Evolutionary conservation across 2,797 vertebrate species (phyloP).

Genomic region (Schizopygopsis pylzovi): DNA sequence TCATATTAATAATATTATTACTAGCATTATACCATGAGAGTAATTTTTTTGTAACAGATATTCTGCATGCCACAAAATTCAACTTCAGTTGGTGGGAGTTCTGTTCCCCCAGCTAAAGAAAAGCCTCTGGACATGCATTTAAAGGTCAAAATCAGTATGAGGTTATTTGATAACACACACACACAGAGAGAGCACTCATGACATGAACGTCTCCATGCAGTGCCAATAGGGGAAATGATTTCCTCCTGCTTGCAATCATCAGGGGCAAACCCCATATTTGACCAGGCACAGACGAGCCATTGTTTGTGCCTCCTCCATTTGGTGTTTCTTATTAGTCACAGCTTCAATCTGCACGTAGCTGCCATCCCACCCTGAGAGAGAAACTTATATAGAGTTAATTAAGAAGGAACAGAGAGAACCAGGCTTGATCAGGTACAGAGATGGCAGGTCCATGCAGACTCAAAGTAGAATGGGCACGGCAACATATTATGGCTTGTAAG

Average conservation of each 20-base stretch:
- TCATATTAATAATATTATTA: neutral
- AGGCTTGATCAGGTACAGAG: neutral
- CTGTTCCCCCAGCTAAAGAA: neutral
- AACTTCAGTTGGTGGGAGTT: neutral
- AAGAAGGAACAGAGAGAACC: neutral
- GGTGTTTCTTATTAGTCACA: constrained; percentile 58
- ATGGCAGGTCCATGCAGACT: neutral
- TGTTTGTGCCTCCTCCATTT: constrained; percentile 51
- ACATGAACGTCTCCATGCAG: constrained; percentile 15
- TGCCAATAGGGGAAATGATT: constrained; percentile 46
- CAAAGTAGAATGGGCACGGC: neutral
- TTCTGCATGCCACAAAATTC: neutral
- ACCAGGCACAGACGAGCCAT: constrained; percentile 50
- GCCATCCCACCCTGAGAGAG: constrained; percentile 26
- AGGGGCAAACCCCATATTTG: constrained; percentile 40
- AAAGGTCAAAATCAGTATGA: constrained; percentile 28
- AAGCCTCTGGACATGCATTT: constrained; percentile 13
- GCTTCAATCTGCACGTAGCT: constrained; percentile 24
- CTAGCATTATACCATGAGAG: neutral
- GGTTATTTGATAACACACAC: constrained; percentile 40
- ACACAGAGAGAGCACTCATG: constrained; percentile 1
- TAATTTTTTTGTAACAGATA: neutral
- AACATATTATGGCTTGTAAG: neutral
- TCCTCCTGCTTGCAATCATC: constrained; percentile 54
- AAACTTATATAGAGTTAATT: neutral